phyloP scores from a whole-genome alignment of 2,888 invertebrate species.

The Autographa gamma region DNA sequence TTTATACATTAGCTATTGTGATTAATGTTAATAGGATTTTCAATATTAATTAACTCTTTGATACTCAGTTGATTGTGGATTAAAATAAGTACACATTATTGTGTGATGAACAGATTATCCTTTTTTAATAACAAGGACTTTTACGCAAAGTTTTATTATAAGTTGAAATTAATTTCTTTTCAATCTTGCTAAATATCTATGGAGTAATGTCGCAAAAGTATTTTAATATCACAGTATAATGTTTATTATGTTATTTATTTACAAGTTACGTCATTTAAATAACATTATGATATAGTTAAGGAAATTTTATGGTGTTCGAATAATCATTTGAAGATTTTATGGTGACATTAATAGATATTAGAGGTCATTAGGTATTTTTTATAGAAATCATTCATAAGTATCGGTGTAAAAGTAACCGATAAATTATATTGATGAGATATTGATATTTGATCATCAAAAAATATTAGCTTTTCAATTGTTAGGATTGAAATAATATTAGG shows the following conservation, averaged over 20 bases:
- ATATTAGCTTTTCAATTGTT: too few species aligned
- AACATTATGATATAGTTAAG: slow-evolving; percentile 45
- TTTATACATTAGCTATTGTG: background rate
- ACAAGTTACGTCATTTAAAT: slow-evolving; percentile 45
- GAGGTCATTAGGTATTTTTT: slow-evolving; percentile 37
- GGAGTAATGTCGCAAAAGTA: background rate
- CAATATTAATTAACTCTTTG: background rate
- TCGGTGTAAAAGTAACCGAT: too few species aligned
- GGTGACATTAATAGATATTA: slow-evolving; percentile 49
- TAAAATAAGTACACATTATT: background rate
- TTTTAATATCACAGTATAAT: background rate
- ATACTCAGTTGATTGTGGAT: background rate
- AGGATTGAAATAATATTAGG: too few species aligned
- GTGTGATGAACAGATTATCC: background rate
- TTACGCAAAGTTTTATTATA: background rate
- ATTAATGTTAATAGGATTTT: background rate
- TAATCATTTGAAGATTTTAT: slow-evolving; percentile 51
- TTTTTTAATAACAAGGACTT: background rate
- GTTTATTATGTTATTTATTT: background rate
- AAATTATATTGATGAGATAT: too few species aligned
- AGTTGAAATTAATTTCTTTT: background rate
- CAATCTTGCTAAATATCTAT: background rate
- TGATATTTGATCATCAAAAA: too few species aligned
- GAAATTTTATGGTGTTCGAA: slow-evolving; percentile 44
- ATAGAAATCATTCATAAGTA: background rate